A percentile compares a stretch with the other conserved stretches of the same genome.
Evolutionary conservation across 1,140 invertebrate genomes (phyloP).

Genomic region (Trichoplusia ni): DNA sequence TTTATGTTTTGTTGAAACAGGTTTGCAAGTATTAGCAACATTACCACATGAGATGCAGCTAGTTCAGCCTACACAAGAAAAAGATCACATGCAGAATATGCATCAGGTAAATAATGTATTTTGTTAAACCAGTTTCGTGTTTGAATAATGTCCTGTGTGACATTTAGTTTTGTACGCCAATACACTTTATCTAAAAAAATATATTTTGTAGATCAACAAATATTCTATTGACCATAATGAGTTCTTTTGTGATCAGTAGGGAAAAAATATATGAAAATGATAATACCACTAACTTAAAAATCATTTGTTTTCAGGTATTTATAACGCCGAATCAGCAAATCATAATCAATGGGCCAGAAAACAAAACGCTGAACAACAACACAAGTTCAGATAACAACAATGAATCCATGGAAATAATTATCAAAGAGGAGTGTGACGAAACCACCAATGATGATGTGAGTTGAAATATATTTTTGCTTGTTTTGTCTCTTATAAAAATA

Average conservation of each 20-base stretch:
- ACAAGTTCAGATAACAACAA: conserved; percentile 64
- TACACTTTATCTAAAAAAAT: too few relatives aligned
- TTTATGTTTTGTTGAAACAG: conserved; percentile 62
- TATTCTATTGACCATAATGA: too few relatives aligned
- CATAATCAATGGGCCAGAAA: conserved; percentile 80
- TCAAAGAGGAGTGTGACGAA: conserved; percentile 79
- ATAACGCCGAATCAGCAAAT: conserved; percentile 73
- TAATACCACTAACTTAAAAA: too few relatives aligned
- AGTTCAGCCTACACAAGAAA: conserved; percentile 57
- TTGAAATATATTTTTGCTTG: too few relatives aligned
- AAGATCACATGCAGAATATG: conserved; percentile 53
- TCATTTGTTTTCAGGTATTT: conserved; percentile 53
- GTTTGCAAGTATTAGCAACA: conserved; percentile 85
- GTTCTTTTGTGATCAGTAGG: too few relatives aligned
- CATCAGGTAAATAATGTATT: conserved; percentile 55
- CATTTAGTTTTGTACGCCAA: too few relatives aligned
- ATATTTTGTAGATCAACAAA: too few relatives aligned
- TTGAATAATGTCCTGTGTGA: neutral
- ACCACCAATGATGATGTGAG: conserved; percentile 62
- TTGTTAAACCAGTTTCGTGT: neutral
- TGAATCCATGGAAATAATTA: conserved; percentile 55
- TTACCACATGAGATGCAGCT: conserved; percentile 85
- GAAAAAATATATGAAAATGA: too few relatives aligned
- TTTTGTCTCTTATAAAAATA: too few relatives aligned
- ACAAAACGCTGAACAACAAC: conserved; percentile 72